Conservation (phyloP, 2,797 vertebrate genomes). For the Gephyroberyx darwinii region DNA sequence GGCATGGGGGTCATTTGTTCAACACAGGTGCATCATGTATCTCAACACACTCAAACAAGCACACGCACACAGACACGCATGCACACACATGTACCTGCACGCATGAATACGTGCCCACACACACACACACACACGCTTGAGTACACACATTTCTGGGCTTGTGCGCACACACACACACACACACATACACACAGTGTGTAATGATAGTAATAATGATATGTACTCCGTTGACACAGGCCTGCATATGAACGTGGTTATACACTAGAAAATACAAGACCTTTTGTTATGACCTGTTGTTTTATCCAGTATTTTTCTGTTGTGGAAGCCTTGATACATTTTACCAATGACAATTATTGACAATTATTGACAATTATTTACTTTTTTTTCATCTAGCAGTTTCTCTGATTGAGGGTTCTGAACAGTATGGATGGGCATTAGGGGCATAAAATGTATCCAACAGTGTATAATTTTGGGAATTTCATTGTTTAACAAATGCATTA, state of each 20-base stretch:
- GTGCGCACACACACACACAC: slow-evolving; percentile 16
- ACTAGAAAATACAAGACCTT: slow-evolving; percentile 15
- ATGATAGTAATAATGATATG: neutral
- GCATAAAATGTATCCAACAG: neutral
- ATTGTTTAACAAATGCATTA: neutral
- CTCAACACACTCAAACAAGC: slow-evolving; percentile 35
- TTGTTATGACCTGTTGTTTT: slow-evolving; percentile 20
- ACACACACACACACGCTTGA: slow-evolving; percentile 24
- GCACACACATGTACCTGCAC: neutral
- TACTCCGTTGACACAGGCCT: neutral
- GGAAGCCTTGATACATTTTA: neutral
- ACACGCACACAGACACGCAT: slow-evolving; percentile 16
- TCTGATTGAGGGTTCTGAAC: too few relatives aligned
- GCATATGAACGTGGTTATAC: slow-evolving; percentile 1
- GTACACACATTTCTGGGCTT: slow-evolving; percentile 1
- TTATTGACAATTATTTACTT: too few relatives aligned
- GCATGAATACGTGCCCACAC: neutral
- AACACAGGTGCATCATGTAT: slow-evolving; percentile 74
- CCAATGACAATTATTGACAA: neutral
- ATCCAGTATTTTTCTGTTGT: slow-evolving; percentile 3
- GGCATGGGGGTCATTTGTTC: slow-evolving; percentile 77
- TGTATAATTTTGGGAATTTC: neutral
- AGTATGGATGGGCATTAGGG: too few relatives aligned
- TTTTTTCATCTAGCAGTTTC: too few relatives aligned
- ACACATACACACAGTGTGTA: neutral